Evolutionary conservation across 2,113 vertebrate genomes (phyloP).

Genomic region (Pampusana beccarii): DNA sequence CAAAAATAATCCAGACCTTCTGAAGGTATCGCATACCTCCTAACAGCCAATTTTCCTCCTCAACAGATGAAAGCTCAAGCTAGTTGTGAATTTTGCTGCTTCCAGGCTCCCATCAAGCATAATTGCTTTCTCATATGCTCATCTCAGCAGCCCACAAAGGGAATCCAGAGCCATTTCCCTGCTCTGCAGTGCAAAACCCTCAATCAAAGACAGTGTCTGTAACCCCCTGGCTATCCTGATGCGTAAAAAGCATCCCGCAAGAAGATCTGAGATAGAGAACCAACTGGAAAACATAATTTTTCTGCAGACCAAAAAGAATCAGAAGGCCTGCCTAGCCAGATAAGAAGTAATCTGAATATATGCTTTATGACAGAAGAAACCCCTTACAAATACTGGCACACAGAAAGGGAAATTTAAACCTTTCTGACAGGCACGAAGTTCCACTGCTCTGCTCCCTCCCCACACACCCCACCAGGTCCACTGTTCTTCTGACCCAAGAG

Average conservation of each 20-base stretch:
- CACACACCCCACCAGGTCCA: too few species aligned
- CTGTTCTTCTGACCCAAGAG: not conserved
- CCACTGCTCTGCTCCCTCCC: not conserved
- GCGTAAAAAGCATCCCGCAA: not conserved
- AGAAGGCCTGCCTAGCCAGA: not conserved
- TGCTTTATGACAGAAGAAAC: not conserved
- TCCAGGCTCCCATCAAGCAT: not conserved
- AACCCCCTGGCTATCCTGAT: not conserved
- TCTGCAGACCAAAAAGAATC: not conserved
- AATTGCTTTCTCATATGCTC: not conserved
- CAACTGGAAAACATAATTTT: not conserved
- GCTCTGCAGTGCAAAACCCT: not conserved
- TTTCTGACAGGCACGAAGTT: not conserved
- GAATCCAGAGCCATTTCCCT: not conserved
- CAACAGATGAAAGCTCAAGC: not conserved
- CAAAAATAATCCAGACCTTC: not conserved
- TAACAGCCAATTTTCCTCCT: not conserved
- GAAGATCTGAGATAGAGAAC: not conserved
- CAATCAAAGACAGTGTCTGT: not conserved
- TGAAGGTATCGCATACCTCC: not conserved
- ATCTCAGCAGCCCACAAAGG: not conserved
- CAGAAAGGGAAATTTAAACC: not conserved
- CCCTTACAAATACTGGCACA: not conserved
- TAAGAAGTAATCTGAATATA: not conserved
- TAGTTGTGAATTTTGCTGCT: not conserved